These are phyloP conservation scores for Mallotus villosus DNA, from an alignment of 2,797 vertebrate genomes.

Conservation along the genomic window DNA sequence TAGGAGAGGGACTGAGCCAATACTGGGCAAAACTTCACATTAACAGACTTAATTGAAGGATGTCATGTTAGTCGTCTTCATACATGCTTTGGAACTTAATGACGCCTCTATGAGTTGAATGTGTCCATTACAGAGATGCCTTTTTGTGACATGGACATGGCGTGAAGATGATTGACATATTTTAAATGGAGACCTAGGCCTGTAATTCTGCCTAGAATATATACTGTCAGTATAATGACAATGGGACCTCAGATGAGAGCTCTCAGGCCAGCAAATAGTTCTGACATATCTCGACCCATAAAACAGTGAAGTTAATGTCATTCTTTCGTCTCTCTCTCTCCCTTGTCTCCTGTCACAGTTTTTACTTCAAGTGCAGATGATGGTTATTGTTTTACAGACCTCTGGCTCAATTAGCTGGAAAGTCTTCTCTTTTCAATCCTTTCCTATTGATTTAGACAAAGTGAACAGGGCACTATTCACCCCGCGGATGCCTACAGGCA, in stretches of 20 bases:
- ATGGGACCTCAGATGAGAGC: not conserved
- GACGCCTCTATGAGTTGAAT: no score
- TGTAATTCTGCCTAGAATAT: not conserved
- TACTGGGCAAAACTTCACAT: not conserved
- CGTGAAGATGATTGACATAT: not conserved
- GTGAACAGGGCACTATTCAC: not conserved
- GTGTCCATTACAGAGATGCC: no score
- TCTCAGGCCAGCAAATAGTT: not conserved
- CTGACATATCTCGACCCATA: not conserved
- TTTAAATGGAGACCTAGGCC: not conserved
- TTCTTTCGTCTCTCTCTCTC: not conserved
- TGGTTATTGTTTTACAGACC: constrained; percentile 1
- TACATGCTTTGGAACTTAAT: not conserved
- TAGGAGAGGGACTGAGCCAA: not conserved
- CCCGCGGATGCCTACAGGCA: not conserved
- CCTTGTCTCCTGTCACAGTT: not conserved
- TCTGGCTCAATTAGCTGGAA: constrained; percentile 18
- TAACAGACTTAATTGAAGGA: not conserved
- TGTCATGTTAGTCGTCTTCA: not conserved
- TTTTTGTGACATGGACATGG: no score
- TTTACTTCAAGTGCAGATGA: not conserved
- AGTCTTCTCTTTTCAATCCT: constrained; percentile 10
- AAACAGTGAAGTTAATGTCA: not conserved
- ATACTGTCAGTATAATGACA: not conserved
- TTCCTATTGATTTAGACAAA: constrained; percentile 6